Conservation (phyloP, 2,797 vertebrate species). For the Tadarida brasiliensis region DNA sequence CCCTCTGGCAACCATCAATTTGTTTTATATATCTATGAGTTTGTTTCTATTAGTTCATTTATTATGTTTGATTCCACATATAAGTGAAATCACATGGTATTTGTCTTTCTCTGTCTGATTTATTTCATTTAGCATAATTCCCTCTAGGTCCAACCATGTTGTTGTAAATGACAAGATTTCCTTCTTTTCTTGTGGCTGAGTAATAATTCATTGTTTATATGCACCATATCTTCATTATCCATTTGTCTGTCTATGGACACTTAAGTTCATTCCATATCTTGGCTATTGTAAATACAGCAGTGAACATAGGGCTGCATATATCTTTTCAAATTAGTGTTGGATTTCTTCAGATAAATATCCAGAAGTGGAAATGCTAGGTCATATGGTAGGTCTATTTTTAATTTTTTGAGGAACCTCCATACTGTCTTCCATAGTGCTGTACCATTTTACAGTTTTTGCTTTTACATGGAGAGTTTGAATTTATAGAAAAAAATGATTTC, state of each 20-base stretch:
- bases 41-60: not conserved
- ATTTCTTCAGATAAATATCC: not conserved
- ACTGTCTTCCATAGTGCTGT: not conserved
- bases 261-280: not conserved
- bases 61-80: not conserved
- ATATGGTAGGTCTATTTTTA: not conserved
- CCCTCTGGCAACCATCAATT: not conserved
- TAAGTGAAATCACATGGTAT: not conserved
- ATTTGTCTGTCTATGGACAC: not conserved
- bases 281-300: not conserved
- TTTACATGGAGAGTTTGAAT: slow-evolving; percentile 21
- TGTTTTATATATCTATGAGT: not conserved
- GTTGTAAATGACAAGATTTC: not conserved
- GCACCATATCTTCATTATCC: not conserved
- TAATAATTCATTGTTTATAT: not conserved
- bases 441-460: not conserved
- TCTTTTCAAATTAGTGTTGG: not conserved
- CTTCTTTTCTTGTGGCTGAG: not conserved
- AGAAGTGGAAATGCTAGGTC: not conserved
- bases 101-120: not conserved
- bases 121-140: not conserved
- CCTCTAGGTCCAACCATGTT: not conserved
- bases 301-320: not conserved
- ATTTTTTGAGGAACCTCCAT: not conserved
- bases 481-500: not conserved